Percentiles rank a stretch among this genome's conserved stretches.
Evolutionary conservation across 1,140 invertebrate species (phyloP).

Genomic region (Subanguina moxae): DNA sequence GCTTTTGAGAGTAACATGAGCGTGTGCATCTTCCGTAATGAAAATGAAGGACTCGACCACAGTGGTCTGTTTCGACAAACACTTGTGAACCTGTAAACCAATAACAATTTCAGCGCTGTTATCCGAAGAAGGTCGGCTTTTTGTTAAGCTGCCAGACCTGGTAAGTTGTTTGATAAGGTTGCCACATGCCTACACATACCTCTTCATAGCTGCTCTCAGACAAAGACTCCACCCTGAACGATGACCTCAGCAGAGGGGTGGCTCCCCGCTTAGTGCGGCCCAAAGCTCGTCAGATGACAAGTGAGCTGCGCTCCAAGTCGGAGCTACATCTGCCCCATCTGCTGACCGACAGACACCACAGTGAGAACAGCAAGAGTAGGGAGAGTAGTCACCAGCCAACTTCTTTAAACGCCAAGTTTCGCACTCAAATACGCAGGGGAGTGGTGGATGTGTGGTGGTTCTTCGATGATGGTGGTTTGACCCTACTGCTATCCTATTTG

Average conservation of each 20-base stretch:
- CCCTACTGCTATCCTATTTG: slow-evolving; percentile 34
- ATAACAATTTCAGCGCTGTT: slow-evolving; percentile 21
- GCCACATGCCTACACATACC: neutral
- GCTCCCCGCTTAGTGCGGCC: slow-evolving; percentile 31
- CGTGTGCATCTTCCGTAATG: slow-evolving; percentile 53
- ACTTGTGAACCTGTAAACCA: neutral
- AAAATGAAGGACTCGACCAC: slow-evolving; percentile 46
- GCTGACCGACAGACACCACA: neutral
- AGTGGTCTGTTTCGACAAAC: slow-evolving; percentile 25
- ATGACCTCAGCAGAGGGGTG: slow-evolving; percentile 36
- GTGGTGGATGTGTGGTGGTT: slow-evolving; percentile 88
- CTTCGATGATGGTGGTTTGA: slow-evolving; percentile 81
- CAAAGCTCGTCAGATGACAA: slow-evolving; percentile 19
- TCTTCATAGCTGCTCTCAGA: slow-evolving; percentile 18
- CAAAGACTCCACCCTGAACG: slow-evolving; percentile 27
- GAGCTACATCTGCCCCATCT: neutral
- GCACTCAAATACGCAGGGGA: slow-evolving; percentile 27
- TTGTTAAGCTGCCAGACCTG: slow-evolving; percentile 29
- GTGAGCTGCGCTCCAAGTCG: neutral
- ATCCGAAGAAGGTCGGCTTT: slow-evolving; percentile 31
- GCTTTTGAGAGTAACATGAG: slow-evolving; percentile 49
- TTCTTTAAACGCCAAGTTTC: slow-evolving; percentile 22
- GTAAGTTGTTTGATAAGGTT: slow-evolving; percentile 14
- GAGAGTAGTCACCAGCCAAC: slow-evolving; percentile 1
- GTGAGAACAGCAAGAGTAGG: slow-evolving; percentile 6